Evolutionary conservation across 2,888 invertebrate species (phyloP).

Genomic region (Pherbina coryleti): DNA sequence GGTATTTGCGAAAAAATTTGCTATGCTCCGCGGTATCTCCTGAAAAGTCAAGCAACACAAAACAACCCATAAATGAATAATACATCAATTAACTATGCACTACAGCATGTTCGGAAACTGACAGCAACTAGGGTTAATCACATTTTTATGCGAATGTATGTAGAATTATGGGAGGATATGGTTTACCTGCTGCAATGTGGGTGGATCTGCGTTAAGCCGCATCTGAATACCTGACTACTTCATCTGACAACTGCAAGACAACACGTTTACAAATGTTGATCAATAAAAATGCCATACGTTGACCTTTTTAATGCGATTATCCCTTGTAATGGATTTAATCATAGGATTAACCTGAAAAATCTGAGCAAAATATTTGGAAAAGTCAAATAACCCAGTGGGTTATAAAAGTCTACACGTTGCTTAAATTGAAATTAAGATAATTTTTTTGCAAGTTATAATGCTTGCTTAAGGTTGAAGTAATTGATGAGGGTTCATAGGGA

Average conservation of each 20-base stretch:
- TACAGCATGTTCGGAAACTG: constrained; percentile 44
- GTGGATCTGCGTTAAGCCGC: constrained; percentile 56
- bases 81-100: constrained; percentile 59
- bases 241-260: constrained; percentile 46
- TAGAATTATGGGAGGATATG: not conserved
- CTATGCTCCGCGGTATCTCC: constrained; percentile 44
- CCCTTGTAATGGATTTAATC: constrained; percentile 64
- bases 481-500: no score
- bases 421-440: not conserved
- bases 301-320: constrained; percentile 60
- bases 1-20: not conserved
- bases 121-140: constrained; percentile 53
- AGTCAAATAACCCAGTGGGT: constrained; percentile 54
- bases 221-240: constrained; percentile 42
- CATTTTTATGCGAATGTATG: constrained; percentile 40
- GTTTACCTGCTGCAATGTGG: constrained; percentile 39
- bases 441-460: not conserved
- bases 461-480: not conserved
- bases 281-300: constrained; percentile 60
- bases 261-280: constrained; percentile 68
- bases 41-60: constrained; percentile 45
- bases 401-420: not conserved
- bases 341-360: constrained; percentile 56
- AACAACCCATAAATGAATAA: constrained; percentile 61
- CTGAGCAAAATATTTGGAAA: constrained; percentile 63